These are phyloP conservation scores for Centropus bengalensis DNA, from an alignment of 2,113 vertebrate genomes.

Conservation along the genomic window DNA sequence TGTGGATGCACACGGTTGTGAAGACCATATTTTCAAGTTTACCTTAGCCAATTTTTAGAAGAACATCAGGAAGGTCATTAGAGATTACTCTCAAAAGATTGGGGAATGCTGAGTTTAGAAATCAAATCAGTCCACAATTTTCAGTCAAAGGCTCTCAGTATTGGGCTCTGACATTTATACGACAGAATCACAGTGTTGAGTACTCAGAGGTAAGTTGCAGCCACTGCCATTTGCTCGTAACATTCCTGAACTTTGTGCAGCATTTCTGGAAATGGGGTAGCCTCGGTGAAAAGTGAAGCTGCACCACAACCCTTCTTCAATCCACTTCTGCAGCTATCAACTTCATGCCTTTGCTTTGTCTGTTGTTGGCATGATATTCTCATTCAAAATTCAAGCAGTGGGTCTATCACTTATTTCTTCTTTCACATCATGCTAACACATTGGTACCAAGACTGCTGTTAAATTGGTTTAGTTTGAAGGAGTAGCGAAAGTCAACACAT, in stretches of 20 bases:
- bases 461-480: neutral
- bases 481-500: neutral
- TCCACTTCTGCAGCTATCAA: neutral
- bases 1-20: neutral
- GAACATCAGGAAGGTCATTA: neutral
- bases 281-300: neutral
- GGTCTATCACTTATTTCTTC: neutral
- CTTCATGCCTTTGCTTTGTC: fast-evolving
- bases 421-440: neutral
- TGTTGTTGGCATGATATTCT: neutral
- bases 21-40: neutral
- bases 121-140: neutral
- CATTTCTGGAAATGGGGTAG: neutral
- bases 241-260: neutral
- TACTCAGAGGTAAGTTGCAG: neutral
- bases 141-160: neutral
- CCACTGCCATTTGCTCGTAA: neutral
- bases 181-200: neutral
- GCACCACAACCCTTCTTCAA: neutral
- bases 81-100: neutral
- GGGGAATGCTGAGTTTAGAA: neutral
- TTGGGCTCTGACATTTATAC: neutral
- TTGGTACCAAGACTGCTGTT: neutral
- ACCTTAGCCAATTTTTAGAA: neutral
- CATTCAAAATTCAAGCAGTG: neutral